Percentiles rank a stretch among this genome's conserved stretches.
These are phyloP conservation scores for Opisthocomus hoazin DNA, from an alignment of 2,113 vertebrate species.

Conservation along the genomic window DNA sequence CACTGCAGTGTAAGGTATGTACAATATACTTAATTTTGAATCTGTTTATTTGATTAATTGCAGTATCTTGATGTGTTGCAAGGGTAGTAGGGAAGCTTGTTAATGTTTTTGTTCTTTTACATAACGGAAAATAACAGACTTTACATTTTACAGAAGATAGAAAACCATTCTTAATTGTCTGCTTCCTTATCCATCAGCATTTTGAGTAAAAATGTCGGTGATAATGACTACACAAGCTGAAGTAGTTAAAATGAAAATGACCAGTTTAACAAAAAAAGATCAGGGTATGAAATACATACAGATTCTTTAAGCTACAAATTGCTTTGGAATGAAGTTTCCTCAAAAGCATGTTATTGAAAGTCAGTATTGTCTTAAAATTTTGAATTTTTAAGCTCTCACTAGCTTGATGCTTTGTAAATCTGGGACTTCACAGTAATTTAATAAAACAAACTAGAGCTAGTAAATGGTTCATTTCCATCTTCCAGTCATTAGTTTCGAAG, in stretches of 20 bases:
- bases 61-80: background rate
- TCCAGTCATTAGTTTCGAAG: background rate
- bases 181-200: background rate
- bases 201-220: background rate
- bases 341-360: background rate
- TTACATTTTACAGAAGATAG: background rate
- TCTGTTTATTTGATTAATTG: background rate
- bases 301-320: background rate
- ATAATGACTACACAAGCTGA: background rate
- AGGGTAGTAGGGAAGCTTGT: background rate
- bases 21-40: background rate
- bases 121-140: background rate
- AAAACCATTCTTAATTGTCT: background rate
- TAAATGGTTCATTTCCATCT: background rate
- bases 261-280: background rate
- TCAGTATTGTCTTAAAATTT: background rate
- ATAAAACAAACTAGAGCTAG: background rate
- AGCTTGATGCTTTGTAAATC: background rate
- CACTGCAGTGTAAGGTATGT: background rate
- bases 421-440: background rate
- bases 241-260: background rate
- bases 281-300: background rate
- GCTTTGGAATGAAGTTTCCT: background rate
- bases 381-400: background rate
- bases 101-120: background rate